phyloP scores from a whole-genome alignment of 2,888 invertebrate genomes.

The Azorinus chamasolen region DNA sequence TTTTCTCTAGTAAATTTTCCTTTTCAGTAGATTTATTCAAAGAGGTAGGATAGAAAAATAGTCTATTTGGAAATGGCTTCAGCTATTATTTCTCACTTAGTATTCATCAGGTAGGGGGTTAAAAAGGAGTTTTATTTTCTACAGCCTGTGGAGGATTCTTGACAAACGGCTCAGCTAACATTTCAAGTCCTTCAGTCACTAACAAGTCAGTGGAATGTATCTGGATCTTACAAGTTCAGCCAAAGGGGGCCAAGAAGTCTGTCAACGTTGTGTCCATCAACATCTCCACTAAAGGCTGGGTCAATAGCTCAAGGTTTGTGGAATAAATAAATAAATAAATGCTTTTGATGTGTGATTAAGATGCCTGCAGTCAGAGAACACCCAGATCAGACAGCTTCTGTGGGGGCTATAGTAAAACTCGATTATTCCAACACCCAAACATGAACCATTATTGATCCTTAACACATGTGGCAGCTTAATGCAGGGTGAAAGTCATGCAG shows the following conservation, averaged over 20 bases:
- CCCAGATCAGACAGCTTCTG: too few species aligned
- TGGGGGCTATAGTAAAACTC: too few species aligned
- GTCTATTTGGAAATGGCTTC: too few species aligned
- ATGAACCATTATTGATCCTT: too few species aligned
- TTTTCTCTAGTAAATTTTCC: too few species aligned
- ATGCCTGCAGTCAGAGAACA: too few species aligned
- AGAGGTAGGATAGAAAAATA: too few species aligned
- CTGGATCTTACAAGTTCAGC: constrained; percentile 70
- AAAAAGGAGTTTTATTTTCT: neutral
- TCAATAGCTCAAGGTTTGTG: constrained; percentile 36
- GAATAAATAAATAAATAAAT: too few species aligned
- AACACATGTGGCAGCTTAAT: neutral
- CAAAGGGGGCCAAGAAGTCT: constrained; percentile 39
- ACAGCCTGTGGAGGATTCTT: constrained; percentile 71
- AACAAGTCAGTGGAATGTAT: constrained; percentile 63
- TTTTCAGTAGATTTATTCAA: too few species aligned
- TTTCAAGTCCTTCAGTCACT: constrained; percentile 42
- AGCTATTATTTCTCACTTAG: too few species aligned
- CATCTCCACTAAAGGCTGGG: constrained; percentile 41
- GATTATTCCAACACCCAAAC: too few species aligned
- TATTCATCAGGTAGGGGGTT: neutral
- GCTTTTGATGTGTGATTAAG: too few species aligned
- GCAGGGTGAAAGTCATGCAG: neutral
- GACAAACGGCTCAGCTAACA: constrained; percentile 24
- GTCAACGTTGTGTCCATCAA: constrained; percentile 56